Percentiles rank a stretch among this genome's conserved stretches.
Evolutionary conservation across 2,113 vertebrate species (phyloP).

Genomic region (Turdus rufiventris): DNA sequence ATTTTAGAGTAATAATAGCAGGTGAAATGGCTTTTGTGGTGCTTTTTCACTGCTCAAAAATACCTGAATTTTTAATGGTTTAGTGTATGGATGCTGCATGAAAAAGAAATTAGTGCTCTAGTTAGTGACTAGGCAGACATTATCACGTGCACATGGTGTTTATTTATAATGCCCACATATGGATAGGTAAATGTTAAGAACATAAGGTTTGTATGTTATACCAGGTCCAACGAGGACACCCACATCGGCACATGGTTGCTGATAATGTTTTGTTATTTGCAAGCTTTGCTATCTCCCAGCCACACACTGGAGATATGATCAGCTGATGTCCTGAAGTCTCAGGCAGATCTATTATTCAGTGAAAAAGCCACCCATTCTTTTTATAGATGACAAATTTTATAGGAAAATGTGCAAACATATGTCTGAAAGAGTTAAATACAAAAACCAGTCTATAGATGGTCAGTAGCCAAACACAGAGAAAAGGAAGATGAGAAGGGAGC

Average conservation of each 20-base stretch:
- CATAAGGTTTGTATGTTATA: background rate
- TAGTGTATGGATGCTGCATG: background rate
- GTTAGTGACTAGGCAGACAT: background rate
- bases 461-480: background rate
- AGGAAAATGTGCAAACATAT: background rate
- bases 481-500: background rate
- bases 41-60: background rate
- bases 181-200: background rate
- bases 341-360: background rate
- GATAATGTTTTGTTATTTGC: background rate
- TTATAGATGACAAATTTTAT: background rate
- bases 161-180: background rate
- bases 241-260: background rate
- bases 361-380: background rate
- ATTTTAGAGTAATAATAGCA: background rate
- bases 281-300: background rate
- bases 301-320: background rate
- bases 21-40: background rate
- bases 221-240: background rate
- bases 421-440: conserved; percentile 1
- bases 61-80: background rate
- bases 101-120: background rate
- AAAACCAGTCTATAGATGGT: background rate
- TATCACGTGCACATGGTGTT: accelerated
- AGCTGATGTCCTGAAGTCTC: background rate